Evolutionary conservation across 2,888 invertebrate species (phyloP).

Genomic region (Eurytoma adleriae): DNA sequence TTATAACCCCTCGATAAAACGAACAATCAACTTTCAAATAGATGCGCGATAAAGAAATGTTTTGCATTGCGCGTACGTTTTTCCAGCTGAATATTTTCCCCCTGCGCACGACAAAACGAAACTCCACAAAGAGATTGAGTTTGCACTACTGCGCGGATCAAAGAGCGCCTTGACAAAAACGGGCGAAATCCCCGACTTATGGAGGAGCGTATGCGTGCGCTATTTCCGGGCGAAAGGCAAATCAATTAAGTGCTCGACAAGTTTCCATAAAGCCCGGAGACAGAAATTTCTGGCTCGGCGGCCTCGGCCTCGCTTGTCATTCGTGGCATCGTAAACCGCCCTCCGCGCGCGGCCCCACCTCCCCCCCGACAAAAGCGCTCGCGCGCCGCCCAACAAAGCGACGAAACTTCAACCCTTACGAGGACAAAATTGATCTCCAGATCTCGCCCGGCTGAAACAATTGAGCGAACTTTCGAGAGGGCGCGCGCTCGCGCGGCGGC

Average conservation of each 20-base stretch:
- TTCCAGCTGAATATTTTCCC: too few species aligned
- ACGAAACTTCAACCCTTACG: constrained; percentile 20
- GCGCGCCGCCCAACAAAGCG: constrained; percentile 15
- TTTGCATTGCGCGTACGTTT: too few species aligned
- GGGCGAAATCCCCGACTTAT: too few species aligned
- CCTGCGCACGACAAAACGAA: too few species aligned
- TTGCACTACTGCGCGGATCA: too few species aligned
- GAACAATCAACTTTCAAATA: too few species aligned
- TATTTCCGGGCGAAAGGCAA: constrained; percentile 1
- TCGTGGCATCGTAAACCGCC: constrained; percentile 22
- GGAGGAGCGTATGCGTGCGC: not conserved
- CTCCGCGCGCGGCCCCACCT: not conserved
- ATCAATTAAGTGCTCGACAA: constrained; percentile 35
- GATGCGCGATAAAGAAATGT: too few species aligned
- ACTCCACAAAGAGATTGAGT: too few species aligned
- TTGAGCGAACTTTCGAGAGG: constrained; percentile 7
- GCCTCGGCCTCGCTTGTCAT: not conserved
- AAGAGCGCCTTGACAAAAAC: too few species aligned
- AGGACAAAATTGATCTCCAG: constrained; percentile 4
- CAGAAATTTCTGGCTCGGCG: constrained; percentile 33
- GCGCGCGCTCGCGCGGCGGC: not conserved
- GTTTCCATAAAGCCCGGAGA: constrained; percentile 14
- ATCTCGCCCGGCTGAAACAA: constrained; percentile 5
- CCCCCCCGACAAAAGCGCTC: not conserved
- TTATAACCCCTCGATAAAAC: too few species aligned